Evolutionary conservation across 1,140 invertebrate species (phyloP).

Genomic region (Druon quercuslanigerum): DNA sequence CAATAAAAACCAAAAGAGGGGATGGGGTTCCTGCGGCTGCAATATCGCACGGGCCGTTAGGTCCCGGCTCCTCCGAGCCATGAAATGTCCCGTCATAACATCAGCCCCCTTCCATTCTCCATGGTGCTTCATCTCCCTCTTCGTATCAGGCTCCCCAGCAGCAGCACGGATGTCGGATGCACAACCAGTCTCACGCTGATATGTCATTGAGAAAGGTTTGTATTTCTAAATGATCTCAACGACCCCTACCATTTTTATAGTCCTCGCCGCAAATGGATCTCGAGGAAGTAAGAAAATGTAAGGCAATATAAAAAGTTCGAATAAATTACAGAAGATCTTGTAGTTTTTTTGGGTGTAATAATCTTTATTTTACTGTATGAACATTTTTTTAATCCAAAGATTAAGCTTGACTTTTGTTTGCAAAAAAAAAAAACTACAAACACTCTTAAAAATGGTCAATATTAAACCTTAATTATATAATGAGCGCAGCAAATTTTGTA

Average conservation of each 20-base stretch:
- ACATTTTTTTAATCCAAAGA: too few relatives aligned
- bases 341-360: too few relatives aligned
- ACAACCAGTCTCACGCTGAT: conserved; percentile 55
- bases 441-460: too few relatives aligned
- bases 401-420: too few relatives aligned
- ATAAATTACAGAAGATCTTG: neutral
- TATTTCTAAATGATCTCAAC: conserved; percentile 50
- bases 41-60: conserved; percentile 71
- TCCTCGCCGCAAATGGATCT: neutral
- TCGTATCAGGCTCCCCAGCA: conserved; percentile 54
- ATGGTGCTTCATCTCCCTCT: conserved; percentile 57
- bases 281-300: neutral
- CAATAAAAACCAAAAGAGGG: conserved; percentile 44
- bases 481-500: too few relatives aligned
- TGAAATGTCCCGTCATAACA: conserved; percentile 74
- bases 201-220: conserved; percentile 61
- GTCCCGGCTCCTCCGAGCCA: conserved; percentile 66
- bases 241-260: neutral
- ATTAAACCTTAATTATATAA: too few relatives aligned
- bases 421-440: too few relatives aligned
- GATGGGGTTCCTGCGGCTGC: conserved; percentile 55
- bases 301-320: neutral
- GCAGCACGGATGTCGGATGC: conserved; percentile 50
- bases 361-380: too few relatives aligned
- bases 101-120: conserved; percentile 61